Base-by-base conservation (phyloP, 2,888 invertebrate genomes). In the Orchesellides sinensis region DNA sequence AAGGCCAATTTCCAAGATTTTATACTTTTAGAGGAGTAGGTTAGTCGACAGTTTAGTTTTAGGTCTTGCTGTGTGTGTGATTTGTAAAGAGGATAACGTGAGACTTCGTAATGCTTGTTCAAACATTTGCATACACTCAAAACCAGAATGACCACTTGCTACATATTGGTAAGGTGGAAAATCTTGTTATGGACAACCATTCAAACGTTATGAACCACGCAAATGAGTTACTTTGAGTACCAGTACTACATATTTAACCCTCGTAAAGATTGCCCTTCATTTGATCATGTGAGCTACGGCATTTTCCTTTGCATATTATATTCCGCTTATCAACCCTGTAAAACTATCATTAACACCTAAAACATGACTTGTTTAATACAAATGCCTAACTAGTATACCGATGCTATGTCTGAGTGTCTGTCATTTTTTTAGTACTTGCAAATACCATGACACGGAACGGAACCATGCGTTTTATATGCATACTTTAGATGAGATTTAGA, bases 1-100 rank as follows among this genome's bases (percentile, higher is more conserved):
- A 45, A 74, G 52, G 47, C 73, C 47, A 65, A 54, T 69, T 45
- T 54, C 21, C 21, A 35, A 63, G 17, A 45, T 49, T 73, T 49
- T 61, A 63, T 40, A 8, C 35, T 40, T 63, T 8, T 40, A 32
- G 40, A 40, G 14, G 10, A 8, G 14, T n/a, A 8, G 14, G n/a
- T 40, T 2, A 40, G 2, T n/a, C 2, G n/a, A 40, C 40, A 40
- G 40, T 8, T 2, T 40, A 40, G 2, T 40, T 40, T 40, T n/a
- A n/a, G n/a, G n/a, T n/a, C n/a, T n/a, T 40, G n/a, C n/a, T 40
- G n/a, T 40, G 10, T 32, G 10, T 32, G 10, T 10, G 5, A 32
- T 6, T 6, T 32, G 10, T 6, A 32, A 32, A 6, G 32, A 32
- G 10, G 10, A 32, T 32, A 6, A 32, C 5, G 10, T 10, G 10